Evolutionary conservation across 2,113 vertebrate species (phyloP), one percentile per base, ranked within the genome.

Genomic region (Echinops telfairi): DNA sequence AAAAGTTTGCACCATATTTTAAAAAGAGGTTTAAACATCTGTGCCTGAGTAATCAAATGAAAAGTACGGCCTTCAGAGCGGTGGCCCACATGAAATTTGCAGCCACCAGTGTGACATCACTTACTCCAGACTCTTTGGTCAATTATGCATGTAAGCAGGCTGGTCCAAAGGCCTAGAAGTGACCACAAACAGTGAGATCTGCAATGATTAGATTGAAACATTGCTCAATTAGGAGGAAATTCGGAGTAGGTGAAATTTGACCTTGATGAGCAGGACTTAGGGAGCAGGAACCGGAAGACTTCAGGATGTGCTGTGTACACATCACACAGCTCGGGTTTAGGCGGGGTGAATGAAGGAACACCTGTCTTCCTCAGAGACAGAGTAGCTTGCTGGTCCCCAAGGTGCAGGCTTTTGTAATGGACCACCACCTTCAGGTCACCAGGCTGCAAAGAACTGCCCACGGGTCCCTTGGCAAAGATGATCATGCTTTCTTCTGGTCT

Each of bases 381-480:
- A 93, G 84, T 33, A 40, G 47, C 27, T 86, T 62, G 76, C 86
- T 75, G 62, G 40, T 93, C 86, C 53, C 96, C 0, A 4, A n/a
- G 81, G 90, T 90, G 58, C 36, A 86, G 80, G 71, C 64, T 96
- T 95, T 95, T 82, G 94, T 94, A 93, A 97, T 70, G 38, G 11
- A 0, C 82, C 58, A 66, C 83, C 70, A 91, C 58, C 79, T 78
- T 88, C 60, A 80, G 83, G 82, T 92, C 33, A 71, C 68, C 0
- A 20, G 82, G 70, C 16, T 23, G 5, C 14, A 66, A 58, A 62
- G 68, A 94, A 71, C 6, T 43, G 85, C 95, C 75, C 88, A 77
- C 71, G 86, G 79, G 88, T 22, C 83, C 47, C 17, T 86, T 85
- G 73, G 79, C 83, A 94, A 86, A 86, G 79, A 57, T 71, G 57